Percentiles rank a stretch among this genome's conserved stretches.
These are phyloP conservation scores for Clarias batrachus DNA, from an alignment of 2,113 vertebrate genomes.

Conservation along the genomic window DNA sequence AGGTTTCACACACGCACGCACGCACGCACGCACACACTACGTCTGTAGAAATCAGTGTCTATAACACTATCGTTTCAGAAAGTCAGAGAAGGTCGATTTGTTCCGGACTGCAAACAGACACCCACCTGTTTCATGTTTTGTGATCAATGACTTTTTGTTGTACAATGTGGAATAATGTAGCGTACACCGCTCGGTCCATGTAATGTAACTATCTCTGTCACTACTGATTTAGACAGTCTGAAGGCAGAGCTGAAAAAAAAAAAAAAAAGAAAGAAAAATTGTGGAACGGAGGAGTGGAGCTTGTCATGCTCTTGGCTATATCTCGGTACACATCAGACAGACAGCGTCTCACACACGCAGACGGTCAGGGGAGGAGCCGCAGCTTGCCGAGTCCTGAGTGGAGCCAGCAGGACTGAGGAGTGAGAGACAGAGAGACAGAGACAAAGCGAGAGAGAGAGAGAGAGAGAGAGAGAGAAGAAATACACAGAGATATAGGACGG, in stretches of 20 bases:
- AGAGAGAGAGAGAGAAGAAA: conserved; percentile 10
- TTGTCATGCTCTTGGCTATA: conserved; percentile 43
- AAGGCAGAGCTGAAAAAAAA: conserved; percentile 9
- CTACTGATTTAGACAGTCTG: conserved; percentile 30
- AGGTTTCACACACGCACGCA: no score
- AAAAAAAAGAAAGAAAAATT: not conserved
- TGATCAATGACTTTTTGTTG: conserved; percentile 1
- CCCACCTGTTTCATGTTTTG: conserved; percentile 32
- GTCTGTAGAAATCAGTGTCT: conserved; percentile 3
- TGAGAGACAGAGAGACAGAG: not conserved
- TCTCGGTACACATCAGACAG: conserved; percentile 42
- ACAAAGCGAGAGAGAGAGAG: not conserved
- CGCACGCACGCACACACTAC: not conserved
- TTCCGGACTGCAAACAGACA: conserved; percentile 7
- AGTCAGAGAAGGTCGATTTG: not conserved
- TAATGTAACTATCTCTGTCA: conserved; percentile 30
- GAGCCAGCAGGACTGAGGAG: conserved; percentile 39
- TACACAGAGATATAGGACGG: not conserved
- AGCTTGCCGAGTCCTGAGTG: conserved; percentile 40
- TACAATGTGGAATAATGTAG: conserved; percentile 19
- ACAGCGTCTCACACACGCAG: conserved; percentile 34
- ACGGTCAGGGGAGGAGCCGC: conserved; percentile 39
- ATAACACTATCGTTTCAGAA: not conserved
- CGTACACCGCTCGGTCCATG: conserved; percentile 3
- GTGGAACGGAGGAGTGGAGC: conserved; percentile 21